Conservation (phyloP, 2,888 invertebrate species). For the Clitarchus hookeri region DNA sequence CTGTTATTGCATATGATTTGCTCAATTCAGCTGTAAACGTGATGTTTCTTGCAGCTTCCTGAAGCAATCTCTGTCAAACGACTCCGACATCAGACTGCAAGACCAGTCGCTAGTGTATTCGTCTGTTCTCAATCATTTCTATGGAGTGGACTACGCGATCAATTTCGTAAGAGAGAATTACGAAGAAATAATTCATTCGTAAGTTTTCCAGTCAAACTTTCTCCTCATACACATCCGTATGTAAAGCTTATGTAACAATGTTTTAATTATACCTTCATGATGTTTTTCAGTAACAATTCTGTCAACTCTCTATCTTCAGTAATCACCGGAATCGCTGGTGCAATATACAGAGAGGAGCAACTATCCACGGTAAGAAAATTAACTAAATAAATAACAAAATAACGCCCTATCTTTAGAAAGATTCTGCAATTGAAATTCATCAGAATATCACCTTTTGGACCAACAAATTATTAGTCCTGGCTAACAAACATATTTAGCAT, state of each 20-base stretch:
- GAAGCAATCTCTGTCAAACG: not conserved
- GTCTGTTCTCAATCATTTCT: slow-evolving; percentile 3
- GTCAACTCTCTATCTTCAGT: not conserved
- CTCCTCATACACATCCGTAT: not conserved
- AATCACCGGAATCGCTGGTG: not conserved
- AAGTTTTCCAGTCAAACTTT: not conserved
- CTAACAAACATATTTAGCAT: too few species aligned
- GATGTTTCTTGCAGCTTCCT: not conserved
- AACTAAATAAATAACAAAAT: not conserved
- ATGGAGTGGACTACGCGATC: slow-evolving; percentile 2
- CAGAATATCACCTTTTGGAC: too few species aligned
- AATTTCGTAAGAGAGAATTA: not conserved
- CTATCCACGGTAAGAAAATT: not conserved
- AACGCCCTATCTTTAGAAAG: too few species aligned
- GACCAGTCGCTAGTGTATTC: not conserved
- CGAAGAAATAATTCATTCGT: not conserved
- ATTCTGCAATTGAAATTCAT: too few species aligned
- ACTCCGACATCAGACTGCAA: slow-evolving; percentile 4
- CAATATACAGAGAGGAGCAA: slow-evolving; percentile 10
- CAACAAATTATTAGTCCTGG: too few species aligned
- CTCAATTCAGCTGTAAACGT: not conserved
- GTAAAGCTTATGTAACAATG: not conserved
- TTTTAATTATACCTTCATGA: not conserved
- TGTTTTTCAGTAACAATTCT: not conserved
- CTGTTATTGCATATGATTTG: too few species aligned